Evolutionary conservation across 1,140 invertebrate species (phyloP), one percentile per base, ranked within the genome.

Genomic region (Oscheius sp.): DNA sequence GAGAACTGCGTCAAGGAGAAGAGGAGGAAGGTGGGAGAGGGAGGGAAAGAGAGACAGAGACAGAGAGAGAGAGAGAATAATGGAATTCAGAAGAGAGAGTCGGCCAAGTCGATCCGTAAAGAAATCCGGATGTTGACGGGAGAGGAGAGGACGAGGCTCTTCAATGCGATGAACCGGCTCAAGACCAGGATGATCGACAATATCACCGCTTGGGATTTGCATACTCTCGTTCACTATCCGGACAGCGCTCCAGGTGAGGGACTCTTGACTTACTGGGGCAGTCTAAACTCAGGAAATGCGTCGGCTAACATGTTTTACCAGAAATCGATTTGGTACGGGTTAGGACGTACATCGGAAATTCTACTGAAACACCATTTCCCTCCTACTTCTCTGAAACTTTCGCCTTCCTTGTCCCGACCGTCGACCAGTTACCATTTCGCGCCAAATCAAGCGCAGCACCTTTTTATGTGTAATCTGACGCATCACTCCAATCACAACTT

Each of bases 181-280:
- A 84, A 83, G 65, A 59, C 26, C 28, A 68, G 78, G 67, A 63
- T 68, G 42, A 82, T 83, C 18, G 82, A 83, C 59, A 84, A 84
- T 59, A 75, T 80, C 35, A 80, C 74, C 28, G 78, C 77, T 7
- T 83, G 82, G 81, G 83, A 83, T 73, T 61, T 83, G 26, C 81
- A 83, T 32, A 84, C 81, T 23, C 65, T 81, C 28, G 79, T 84
- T 45, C 82, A 83, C 66, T 83, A 83, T 74, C 82, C 82, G 38
- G 82, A 84, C 66, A 79, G 75, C 73, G 82, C 82, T 49, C 77
- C 79, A 26, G 77, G 77, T 79, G 61, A 45, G 28, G 7, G 18
- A 72, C 28, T 7, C 38, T 42, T 42, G 38, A 42, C n/a, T n/a
- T n/a, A n/a, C n/a, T n/a, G n/a, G n/a, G n/a, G n/a, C n/a, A n/a